A percentile compares a stretch with the other conserved stretches of the same genome.
These are phyloP conservation scores for Brachyalestes nurse DNA, from an alignment of 2,797 vertebrate genomes.

Conservation along the genomic window DNA sequence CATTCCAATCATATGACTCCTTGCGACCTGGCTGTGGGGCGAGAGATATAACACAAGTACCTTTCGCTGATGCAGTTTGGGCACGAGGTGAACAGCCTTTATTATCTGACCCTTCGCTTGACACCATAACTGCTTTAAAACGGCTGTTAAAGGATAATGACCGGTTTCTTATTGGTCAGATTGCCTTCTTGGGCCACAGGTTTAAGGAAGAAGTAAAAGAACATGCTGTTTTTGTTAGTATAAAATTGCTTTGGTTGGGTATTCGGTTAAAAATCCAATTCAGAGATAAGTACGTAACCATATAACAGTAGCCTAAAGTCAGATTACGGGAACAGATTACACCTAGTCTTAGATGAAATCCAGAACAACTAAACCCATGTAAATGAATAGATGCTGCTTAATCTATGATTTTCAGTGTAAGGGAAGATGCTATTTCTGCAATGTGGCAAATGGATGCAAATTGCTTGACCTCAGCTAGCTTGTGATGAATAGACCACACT, in stretches of 20 bases:
- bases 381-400: neutral
- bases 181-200: neutral
- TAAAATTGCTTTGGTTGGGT: neutral
- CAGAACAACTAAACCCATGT: neutral
- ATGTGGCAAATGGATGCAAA: slow-evolving; percentile 17
- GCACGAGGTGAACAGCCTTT: slow-evolving; percentile 13
- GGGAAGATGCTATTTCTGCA: slow-evolving; percentile 8
- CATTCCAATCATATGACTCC: slow-evolving; percentile 25
- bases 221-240: too few relatives aligned
- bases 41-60: slow-evolving; percentile 3
- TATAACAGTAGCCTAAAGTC: neutral
- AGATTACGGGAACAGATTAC: neutral
- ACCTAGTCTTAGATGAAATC: neutral
- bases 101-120: slow-evolving; percentile 19
- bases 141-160: neutral
- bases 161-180: neutral
- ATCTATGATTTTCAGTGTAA: neutral
- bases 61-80: neutral
- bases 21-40: neutral
- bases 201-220: too few relatives aligned
- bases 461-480: neutral
- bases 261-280: slow-evolving; percentile 17
- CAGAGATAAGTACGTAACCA: neutral
- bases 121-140: slow-evolving; percentile 20
- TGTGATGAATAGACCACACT: neutral